These are phyloP conservation scores for Cephus sareptanus DNA, from an alignment of 2,888 invertebrate genomes.

Conservation along the genomic window DNA sequence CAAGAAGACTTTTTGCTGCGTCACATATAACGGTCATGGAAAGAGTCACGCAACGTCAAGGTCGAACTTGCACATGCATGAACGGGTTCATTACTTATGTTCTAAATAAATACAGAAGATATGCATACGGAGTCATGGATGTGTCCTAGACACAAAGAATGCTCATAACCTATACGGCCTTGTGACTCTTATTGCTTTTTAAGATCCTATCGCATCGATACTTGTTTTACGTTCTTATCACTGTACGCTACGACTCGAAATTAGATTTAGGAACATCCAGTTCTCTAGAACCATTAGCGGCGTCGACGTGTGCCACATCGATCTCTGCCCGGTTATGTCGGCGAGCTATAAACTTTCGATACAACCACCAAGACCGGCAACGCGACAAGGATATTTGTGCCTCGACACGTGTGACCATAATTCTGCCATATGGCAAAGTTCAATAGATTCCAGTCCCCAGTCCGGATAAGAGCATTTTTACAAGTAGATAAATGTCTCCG, in stretches of 20 bases:
- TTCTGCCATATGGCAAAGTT: not conserved
- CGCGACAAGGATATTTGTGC: not conserved
- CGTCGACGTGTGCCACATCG: conserved; percentile 20
- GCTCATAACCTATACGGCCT: not conserved
- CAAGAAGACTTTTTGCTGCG: not conserved
- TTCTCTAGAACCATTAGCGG: not conserved
- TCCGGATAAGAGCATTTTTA: not conserved
- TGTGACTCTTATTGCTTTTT: not conserved
- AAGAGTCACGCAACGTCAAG: not conserved
- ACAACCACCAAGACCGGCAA: conserved; percentile 1
- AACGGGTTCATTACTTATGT: no score
- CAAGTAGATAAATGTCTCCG: not conserved
- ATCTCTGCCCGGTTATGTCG: conserved; percentile 35
- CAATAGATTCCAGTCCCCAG: not conserved
- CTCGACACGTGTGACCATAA: not conserved
- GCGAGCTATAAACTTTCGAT: conserved; percentile 35
- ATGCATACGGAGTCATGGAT: not conserved
- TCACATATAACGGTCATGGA: not conserved
- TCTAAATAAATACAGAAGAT: not conserved
- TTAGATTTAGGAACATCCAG: not conserved
- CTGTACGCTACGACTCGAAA: not conserved
- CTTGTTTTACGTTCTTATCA: not conserved
- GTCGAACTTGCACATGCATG: not conserved
- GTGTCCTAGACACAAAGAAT: not conserved
- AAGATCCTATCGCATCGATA: not conserved